Conservation (phyloP, 2,113 vertebrate genomes). For the Syngnathoides biaculeatus region DNA sequence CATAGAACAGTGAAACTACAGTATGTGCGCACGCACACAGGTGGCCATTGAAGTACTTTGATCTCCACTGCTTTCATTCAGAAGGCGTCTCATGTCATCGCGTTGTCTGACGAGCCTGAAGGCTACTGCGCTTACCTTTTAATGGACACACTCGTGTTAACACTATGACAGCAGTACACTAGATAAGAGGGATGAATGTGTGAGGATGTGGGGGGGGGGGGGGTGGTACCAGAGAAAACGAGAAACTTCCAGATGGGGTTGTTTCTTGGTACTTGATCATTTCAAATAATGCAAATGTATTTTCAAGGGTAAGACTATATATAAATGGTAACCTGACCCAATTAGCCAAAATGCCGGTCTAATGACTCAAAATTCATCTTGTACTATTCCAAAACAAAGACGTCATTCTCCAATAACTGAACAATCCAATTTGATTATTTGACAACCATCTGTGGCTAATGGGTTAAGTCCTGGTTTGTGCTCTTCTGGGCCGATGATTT, state of each 20-base stretch:
- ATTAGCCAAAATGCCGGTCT: too few species aligned
- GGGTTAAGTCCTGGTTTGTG: background rate
- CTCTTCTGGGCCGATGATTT: too few species aligned
- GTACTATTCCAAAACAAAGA: too few species aligned
- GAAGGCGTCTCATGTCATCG: conserved; percentile 50
- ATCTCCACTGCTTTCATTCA: conserved; percentile 50
- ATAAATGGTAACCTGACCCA: conserved; percentile 12
- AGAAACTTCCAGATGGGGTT: conserved; percentile 1
- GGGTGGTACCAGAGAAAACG: background rate
- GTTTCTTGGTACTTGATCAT: conserved; percentile 10
- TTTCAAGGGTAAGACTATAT: conserved; percentile 35
- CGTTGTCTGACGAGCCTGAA: conserved; percentile 53
- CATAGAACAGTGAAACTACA: background rate
- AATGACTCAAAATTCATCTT: too few species aligned
- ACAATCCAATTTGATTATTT: too few species aligned
- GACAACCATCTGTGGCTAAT: too few species aligned
- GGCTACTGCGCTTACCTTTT: conserved; percentile 35
- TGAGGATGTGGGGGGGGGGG: too few species aligned
- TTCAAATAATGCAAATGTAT: conserved; percentile 30
- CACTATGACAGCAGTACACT: conserved; percentile 27
- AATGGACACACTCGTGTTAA: conserved; percentile 34
- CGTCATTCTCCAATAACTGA: too few species aligned
- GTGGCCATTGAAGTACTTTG: conserved; percentile 47
- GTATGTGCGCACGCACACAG: conserved; percentile 34
- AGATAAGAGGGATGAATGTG: conserved; percentile 30